A percentile compares a stretch with the other conserved stretches of the same genome.
These are phyloP conservation scores for Harpalus rufipes DNA, from an alignment of 2,888 invertebrate genomes.

Conservation along the genomic window DNA sequence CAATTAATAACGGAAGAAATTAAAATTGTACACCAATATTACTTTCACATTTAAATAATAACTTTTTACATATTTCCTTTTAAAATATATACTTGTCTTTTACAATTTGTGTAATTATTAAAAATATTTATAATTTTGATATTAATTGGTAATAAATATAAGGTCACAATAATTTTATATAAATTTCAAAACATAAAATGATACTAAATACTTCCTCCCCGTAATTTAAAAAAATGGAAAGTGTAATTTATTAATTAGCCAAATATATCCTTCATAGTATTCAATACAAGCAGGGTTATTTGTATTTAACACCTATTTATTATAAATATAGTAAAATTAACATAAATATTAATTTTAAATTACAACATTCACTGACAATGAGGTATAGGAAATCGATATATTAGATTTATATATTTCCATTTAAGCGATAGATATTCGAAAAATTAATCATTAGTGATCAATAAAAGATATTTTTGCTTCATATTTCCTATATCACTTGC, in stretches of 20 bases:
- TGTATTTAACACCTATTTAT: background rate
- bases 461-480: constrained; percentile 4
- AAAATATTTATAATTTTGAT: constrained; percentile 12
- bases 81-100: background rate
- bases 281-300: background rate
- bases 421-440: background rate
- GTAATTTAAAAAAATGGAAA: constrained; percentile 34
- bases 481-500: constrained; percentile 16
- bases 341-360: constrained; percentile 33
- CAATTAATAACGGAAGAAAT: too few relatives aligned
- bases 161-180: constrained; percentile 27
- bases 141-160: constrained; percentile 20
- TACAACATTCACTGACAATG: constrained; percentile 35
- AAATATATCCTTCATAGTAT: constrained; percentile 29
- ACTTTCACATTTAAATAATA: constrained; percentile 36
- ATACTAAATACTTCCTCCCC: constrained; percentile 24
- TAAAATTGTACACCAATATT: too few relatives aligned
- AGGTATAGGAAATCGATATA: constrained; percentile 10
- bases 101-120: background rate
- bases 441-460: constrained; percentile 21
- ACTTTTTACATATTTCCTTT: background rate
- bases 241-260: constrained; percentile 31
- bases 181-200: constrained; percentile 15
- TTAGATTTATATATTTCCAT: background rate
- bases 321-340: constrained; percentile 8